These are phyloP conservation scores for Podilymbus podiceps DNA, from an alignment of 2,113 vertebrate genomes.

Conservation along the genomic window DNA sequence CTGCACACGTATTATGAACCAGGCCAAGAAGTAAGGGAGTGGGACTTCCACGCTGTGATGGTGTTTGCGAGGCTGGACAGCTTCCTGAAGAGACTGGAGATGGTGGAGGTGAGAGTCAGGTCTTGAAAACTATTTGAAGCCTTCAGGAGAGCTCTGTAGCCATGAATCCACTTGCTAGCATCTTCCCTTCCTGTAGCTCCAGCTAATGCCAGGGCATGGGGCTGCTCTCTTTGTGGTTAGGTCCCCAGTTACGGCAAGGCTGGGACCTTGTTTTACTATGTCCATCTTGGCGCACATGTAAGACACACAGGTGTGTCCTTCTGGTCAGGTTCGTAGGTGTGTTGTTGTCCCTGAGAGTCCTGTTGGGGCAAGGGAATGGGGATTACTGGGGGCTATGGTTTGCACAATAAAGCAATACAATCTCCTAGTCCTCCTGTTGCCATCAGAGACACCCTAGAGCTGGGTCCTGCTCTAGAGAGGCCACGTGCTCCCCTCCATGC, in stretches of 20 bases:
- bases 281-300: background rate
- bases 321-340: background rate
- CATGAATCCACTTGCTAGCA: background rate
- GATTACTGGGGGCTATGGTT: background rate
- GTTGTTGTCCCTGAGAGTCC: background rate
- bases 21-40: conserved; percentile 70
- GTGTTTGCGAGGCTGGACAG: conserved; percentile 81
- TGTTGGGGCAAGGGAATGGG: background rate
- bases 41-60: conserved; percentile 81
- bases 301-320: background rate
- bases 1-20: conserved; percentile 77
- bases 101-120: conserved; percentile 76
- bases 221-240: background rate
- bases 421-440: background rate
- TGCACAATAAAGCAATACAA: background rate
- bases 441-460: background rate
- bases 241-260: too few species aligned
- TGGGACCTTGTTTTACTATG: background rate
- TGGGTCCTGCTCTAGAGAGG: background rate
- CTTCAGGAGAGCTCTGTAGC: background rate
- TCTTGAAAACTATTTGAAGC: background rate
- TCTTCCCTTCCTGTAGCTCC: background rate
- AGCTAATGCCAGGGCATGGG: background rate
- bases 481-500: background rate
- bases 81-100: conserved; percentile 78